Evolutionary conservation across 2,113 vertebrate species (phyloP).

Genomic region (Pedetes capensis): DNA sequence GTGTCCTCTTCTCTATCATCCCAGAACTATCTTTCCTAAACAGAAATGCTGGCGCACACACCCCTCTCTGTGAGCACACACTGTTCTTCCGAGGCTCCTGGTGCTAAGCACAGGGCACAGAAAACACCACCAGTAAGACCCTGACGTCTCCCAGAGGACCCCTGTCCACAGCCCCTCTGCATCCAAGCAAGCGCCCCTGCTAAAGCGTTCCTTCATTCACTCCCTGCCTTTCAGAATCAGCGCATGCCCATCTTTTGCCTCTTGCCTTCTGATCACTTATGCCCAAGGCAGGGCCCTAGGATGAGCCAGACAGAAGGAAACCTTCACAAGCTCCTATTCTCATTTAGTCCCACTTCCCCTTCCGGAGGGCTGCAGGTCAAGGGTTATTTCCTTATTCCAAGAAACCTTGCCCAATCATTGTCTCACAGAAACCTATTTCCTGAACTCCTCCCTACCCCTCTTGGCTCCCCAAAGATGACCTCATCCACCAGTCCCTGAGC

Average conservation of each 20-base stretch:
- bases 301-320: background rate
- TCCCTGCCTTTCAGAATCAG: no score
- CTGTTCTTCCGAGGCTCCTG: no score
- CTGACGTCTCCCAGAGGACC: fast-evolving
- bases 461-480: background rate
- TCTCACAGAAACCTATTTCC: background rate
- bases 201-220: no score
- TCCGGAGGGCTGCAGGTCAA: background rate
- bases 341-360: background rate
- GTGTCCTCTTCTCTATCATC: background rate
- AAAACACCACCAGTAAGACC: fast-evolving
- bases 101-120: no score
- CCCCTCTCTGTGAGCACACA: background rate
- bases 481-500: fast-evolving
- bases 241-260: no score
- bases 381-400: no score
- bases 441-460: fast-evolving
- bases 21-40: background rate
- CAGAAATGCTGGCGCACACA: background rate
- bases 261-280: background rate
- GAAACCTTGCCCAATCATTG: background rate
- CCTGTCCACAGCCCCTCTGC: no score
- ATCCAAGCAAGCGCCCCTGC: no score
- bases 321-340: background rate
- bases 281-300: no score